Evolutionary conservation across 2,797 vertebrate species (phyloP).

Genomic region (Acanthurus leucopareius): DNA sequence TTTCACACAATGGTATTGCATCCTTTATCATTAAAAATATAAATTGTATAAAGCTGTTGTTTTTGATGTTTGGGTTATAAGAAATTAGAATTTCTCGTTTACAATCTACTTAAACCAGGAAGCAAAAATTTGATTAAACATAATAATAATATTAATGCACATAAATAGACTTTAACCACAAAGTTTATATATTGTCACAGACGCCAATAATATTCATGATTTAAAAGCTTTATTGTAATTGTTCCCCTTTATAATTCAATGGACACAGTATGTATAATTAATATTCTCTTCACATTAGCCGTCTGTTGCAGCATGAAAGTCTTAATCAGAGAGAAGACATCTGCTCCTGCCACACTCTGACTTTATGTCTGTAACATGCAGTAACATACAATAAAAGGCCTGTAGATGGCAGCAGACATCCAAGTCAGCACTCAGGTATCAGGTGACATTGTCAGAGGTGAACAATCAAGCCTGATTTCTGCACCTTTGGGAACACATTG

Average conservation of each 20-base stretch:
- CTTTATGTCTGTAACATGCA: neutral
- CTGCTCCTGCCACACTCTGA: conserved; percentile 19
- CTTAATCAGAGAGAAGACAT: conserved; percentile 7
- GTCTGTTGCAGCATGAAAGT: conserved; percentile 3
- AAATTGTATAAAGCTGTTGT: too few species aligned
- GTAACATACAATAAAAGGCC: conserved; percentile 11
- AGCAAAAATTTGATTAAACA: too few species aligned
- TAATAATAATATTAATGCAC: too few species aligned
- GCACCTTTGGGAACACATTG: conserved; percentile 54
- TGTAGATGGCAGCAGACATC: conserved; percentile 65
- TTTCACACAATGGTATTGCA: neutral
- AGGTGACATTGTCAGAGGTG: conserved; percentile 17
- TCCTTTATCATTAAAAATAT: neutral
- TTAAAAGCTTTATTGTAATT: conserved; percentile 16
- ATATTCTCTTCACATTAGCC: conserved; percentile 11
- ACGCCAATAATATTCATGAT: neutral
- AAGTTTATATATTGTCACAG: neutral
- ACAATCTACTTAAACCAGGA: too few species aligned
- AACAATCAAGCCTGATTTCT: conserved; percentile 25
- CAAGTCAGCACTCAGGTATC: neutral
- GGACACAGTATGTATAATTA: neutral
- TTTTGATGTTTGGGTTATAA: too few species aligned
- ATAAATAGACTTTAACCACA: neutral
- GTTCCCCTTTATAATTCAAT: neutral
- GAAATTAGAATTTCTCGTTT: too few species aligned